Evolutionary conservation across 2,113 vertebrate species (phyloP), one percentile per base, ranked within the genome.

Genomic region (Uria aalge): DNA sequence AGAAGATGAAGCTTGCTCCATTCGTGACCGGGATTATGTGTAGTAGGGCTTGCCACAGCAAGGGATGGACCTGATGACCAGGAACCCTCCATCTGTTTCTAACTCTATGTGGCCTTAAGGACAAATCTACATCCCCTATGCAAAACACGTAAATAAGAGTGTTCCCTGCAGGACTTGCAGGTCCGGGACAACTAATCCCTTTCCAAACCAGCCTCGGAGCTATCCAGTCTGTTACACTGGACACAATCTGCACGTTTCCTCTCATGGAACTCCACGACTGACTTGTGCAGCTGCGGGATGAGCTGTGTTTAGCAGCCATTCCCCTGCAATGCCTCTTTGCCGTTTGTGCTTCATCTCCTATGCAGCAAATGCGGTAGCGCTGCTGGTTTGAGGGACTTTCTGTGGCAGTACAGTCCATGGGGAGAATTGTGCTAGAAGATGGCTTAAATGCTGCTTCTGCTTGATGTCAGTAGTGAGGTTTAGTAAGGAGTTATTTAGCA

Each of bases 281-380:
- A 60, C 40, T 26, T 1, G 0, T 41, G 78, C 24, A 47, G 76
- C 73, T 75, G 66, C 0, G 0, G 64, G 55, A 68, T 7, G 12
- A 75, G 52, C 64, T 43, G 48, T 27, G 21, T 41, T 94, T 32
- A 76, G 75, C 55, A 59, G 89, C 34, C 0, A 0, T 74, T 67
- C 59, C 64, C 14, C 57, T 52, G 64, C 0, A 0, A 7, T 38
- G 53, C 43, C 38, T 80, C 74, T 67, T 71, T 2, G 1, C 14
- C 1, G 1, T 45, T 82, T 0, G 0, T 0, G 2, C 48, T 68
- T 56, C 18, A 2, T 73, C 27, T 48, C 11, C 30, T 43, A 1
- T 0, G 1, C 23, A 47, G 74, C 59, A 36, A 50, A 52, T 15
- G 22, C 26, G 12, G 56, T 6, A 6, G 18, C 72, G 66, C 27